Evolutionary conservation across 2,113 vertebrate genomes (phyloP).

Genomic region (Phyllopteryx taeniolatus): DNA sequence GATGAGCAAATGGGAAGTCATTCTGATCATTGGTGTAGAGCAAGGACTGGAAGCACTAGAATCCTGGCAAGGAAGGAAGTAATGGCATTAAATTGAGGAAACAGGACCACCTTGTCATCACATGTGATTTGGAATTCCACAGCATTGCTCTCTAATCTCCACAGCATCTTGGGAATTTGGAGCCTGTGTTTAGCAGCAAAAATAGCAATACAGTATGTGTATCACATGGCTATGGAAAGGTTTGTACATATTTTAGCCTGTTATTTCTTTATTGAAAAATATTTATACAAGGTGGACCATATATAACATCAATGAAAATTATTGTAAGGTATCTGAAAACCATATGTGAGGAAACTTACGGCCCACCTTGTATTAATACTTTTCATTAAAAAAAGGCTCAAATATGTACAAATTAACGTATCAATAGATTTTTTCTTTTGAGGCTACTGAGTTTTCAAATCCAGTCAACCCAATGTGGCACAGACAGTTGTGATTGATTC

Average conservation of each 20-base stretch:
- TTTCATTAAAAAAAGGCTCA: no score
- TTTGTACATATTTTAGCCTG: neutral
- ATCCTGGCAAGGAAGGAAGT: slow-evolving; percentile 27
- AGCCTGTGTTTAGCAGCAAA: slow-evolving; percentile 46
- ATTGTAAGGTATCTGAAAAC: neutral
- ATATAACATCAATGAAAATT: neutral
- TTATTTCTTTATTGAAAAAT: neutral
- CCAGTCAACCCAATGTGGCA: no score
- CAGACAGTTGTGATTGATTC: no score
- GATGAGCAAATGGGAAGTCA: slow-evolving; percentile 17
- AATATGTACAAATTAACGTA: no score
- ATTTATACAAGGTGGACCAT: neutral
- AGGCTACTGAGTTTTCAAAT: no score
- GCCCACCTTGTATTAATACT: no score
- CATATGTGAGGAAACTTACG: no score
- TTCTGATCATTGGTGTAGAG: slow-evolving; percentile 4
- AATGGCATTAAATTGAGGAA: slow-evolving; percentile 39
- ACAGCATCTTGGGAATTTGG: slow-evolving; percentile 63
- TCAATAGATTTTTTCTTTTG: no score
- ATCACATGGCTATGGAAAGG: slow-evolving; percentile 22
- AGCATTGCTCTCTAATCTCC: slow-evolving; percentile 60
- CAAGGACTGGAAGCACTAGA: slow-evolving; percentile 25
- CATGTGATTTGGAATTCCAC: slow-evolving; percentile 57
- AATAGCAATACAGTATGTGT: slow-evolving; percentile 37
- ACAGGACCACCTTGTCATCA: slow-evolving; percentile 59